Evolutionary conservation across 2,888 invertebrate genomes (phyloP), one percentile per base, ranked within the genome.

Genomic region (Mimumesa dahlbomi): DNA sequence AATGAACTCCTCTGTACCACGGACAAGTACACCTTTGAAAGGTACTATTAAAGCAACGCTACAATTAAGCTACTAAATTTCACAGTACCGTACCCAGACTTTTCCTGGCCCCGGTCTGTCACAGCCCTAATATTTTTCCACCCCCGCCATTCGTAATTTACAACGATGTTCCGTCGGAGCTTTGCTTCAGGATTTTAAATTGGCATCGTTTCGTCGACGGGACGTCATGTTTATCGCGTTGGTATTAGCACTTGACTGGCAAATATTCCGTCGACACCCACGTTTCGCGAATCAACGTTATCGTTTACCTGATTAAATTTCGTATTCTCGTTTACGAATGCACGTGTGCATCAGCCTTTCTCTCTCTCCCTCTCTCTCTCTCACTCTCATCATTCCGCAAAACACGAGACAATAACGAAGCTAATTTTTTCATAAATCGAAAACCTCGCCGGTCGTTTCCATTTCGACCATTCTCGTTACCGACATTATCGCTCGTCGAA

Each of bases 231-330:
- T 68, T 72, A 50, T 52, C 59, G 57, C 57, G 40, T 18, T 50
- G 57, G 54, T 65, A 61, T 64, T 67, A 53, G 61, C 46, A 61
- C 49, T 50, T 31, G 16, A 19, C 50, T 49, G 63, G 46, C 19
- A 59, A 59, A 65, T 59, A 56, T 53, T 61, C 61, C 53, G 19
- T 22, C 19, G 9, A 19, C 7, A 42, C 14, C 11, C 16, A 18
- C 38, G 25, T 57, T 14, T n/a, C n/a, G n/a, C 36, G 52, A 68
- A 65, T 75, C 58, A 67, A 59, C 48, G 45, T 76, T 73, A 65
- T 66, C 64, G 59, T 70, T 70, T 58, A 40, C 59, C 36, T 50
- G 64, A 54, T 73, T 53, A 59, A 69, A 66, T 77, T 36, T 63
- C 62, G 19, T 36, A 7, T 13, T 40, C 43, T 73, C 59, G 46